Evolutionary conservation across 2,797 vertebrate genomes (phyloP).

Genomic region (Ctenopoma kingsleyae): DNA sequence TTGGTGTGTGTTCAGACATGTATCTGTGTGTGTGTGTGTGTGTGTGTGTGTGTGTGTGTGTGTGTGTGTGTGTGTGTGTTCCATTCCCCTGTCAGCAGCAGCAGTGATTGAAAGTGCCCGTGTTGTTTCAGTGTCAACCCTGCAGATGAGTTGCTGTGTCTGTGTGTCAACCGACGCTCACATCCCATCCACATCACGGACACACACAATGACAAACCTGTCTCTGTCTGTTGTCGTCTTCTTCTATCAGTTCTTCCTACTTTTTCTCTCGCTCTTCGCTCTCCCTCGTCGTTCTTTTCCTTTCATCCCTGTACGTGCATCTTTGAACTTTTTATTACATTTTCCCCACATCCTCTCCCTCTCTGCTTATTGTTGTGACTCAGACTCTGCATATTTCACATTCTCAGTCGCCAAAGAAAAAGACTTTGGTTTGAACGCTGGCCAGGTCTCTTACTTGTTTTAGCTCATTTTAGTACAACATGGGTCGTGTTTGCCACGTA

Average conservation of each 20-base stretch:
- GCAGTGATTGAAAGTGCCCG: slow-evolving; percentile 67
- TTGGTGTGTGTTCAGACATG: slow-evolving; percentile 8
- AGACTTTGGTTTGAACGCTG: slow-evolving; percentile 12
- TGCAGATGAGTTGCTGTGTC: slow-evolving; percentile 50
- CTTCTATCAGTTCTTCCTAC: neutral
- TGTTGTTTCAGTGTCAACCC: slow-evolving; percentile 62
- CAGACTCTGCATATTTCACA: slow-evolving; percentile 30
- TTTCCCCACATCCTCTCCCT: neutral
- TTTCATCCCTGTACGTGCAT: neutral
- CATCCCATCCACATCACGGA: slow-evolving; percentile 40
- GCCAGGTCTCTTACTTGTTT: slow-evolving; percentile 5
- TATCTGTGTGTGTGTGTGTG: slow-evolving; percentile 29
- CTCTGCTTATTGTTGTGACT: slow-evolving; percentile 25
- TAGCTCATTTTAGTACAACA: neutral
- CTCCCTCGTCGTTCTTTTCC: neutral
- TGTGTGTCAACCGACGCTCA: slow-evolving; percentile 46
- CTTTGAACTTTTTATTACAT: neutral
- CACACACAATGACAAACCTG: slow-evolving; percentile 4
- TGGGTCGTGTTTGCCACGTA: neutral
- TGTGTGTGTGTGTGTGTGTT: neutral
- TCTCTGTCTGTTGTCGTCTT: slow-evolving; percentile 29
- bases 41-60: slow-evolving; percentile 25
- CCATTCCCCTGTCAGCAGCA: slow-evolving; percentile 39
- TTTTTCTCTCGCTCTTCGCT: neutral
- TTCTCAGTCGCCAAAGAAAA: slow-evolving; percentile 38